These are phyloP conservation scores for Lysiphlebus fabarum DNA, from an alignment of 1,140 invertebrate species.

Conservation along the genomic window DNA sequence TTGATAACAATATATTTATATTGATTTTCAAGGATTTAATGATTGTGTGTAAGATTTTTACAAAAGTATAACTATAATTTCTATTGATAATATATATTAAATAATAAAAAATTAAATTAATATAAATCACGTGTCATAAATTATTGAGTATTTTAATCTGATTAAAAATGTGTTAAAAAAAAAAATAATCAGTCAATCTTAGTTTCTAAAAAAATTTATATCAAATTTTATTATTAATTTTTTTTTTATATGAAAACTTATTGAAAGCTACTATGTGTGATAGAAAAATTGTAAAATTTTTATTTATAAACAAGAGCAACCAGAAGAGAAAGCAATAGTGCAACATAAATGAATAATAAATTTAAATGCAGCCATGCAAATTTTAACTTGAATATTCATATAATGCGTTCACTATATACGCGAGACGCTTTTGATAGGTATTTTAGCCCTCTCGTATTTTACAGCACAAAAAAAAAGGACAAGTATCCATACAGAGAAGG, in stretches of 20 bases:
- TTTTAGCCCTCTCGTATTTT: slow-evolving; percentile 3
- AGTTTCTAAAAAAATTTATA: neutral
- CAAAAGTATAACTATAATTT: too few relatives aligned
- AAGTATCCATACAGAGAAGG: too few relatives aligned
- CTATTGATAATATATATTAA: too few relatives aligned
- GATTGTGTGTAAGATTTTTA: too few relatives aligned
- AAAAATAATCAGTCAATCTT: too few relatives aligned
- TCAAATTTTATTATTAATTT: neutral
- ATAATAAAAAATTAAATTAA: too few relatives aligned
- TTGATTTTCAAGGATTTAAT: neutral
- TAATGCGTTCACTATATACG: slow-evolving; percentile 28
- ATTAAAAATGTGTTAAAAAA: too few relatives aligned
- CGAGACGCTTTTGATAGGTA: slow-evolving; percentile 15
- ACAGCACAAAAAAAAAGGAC: too few relatives aligned
- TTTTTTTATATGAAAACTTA: neutral
- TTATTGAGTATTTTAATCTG: too few relatives aligned
- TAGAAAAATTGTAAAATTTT: slow-evolving; percentile 1
- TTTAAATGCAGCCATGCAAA: slow-evolving; percentile 46
- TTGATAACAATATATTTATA: neutral
- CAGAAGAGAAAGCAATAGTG: slow-evolving; percentile 32
- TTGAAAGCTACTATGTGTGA: neutral
- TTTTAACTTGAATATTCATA: slow-evolving; percentile 50
- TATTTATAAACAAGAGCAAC: slow-evolving; percentile 15
- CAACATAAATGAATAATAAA: slow-evolving; percentile 51
- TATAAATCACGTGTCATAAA: too few relatives aligned